Percentiles rank a stretch among this genome's conserved stretches.
These are phyloP conservation scores for Steinernema scapterisci DNA, from an alignment of 2,888 invertebrate genomes.

Conservation along the genomic window DNA sequence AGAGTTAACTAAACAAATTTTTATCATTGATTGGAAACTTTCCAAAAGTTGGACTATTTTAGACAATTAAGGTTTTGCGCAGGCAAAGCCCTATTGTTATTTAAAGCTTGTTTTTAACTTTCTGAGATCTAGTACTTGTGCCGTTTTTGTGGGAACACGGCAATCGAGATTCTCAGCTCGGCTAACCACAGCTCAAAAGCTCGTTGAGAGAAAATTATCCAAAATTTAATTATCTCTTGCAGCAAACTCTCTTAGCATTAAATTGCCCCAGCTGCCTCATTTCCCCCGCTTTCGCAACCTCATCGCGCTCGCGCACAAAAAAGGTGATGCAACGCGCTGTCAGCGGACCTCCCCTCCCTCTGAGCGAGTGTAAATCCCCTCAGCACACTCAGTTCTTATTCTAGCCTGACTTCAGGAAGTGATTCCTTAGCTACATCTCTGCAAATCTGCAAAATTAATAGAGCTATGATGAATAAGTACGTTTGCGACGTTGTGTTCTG, in stretches of 20 bases:
- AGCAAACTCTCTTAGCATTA: background rate
- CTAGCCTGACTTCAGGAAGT: background rate
- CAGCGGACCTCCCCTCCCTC: conserved; percentile 17
- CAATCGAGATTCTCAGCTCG: no score
- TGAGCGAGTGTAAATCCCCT: background rate
- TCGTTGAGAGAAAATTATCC: no score
- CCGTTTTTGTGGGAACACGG: no score
- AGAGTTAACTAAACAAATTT: no score
- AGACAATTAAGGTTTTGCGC: no score
- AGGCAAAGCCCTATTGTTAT: no score
- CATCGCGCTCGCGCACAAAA: conserved; percentile 8
- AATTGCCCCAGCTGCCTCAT: background rate
- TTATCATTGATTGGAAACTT: no score
- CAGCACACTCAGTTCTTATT: background rate
- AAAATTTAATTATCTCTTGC: conserved; percentile 13
- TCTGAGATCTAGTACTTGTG: no score
- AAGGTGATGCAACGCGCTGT: conserved; percentile 30
- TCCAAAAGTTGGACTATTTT: no score
- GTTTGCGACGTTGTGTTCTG: conserved; percentile 15
- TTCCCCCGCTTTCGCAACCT: conserved; percentile 8
- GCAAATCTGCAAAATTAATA: background rate
- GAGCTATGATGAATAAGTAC: background rate
- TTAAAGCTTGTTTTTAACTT: no score
- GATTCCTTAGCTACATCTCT: background rate
- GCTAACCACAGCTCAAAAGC: no score